These are phyloP conservation scores for Trachythela sp. DNA, from an alignment of 64 coral and sea anemone species.

Conservation along the genomic window DNA sequence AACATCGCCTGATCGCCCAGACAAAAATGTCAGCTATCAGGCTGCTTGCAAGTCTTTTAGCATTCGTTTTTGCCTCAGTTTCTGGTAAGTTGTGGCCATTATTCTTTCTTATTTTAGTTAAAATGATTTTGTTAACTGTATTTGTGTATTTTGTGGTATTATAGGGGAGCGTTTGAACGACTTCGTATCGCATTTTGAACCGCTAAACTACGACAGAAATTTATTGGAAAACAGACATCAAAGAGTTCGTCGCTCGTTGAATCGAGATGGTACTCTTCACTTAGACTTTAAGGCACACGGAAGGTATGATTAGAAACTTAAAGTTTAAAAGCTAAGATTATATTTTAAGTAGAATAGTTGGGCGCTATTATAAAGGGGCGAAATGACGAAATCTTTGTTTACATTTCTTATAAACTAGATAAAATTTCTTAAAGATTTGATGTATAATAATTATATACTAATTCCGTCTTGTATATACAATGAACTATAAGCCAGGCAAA, in stretches of 20 bases:
- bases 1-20: not conserved
- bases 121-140: not conserved
- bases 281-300: not conserved
- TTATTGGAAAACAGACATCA: not conserved
- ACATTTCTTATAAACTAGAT: too few relatives aligned
- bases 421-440: too few relatives aligned
- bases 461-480: too few relatives aligned
- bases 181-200: not conserved
- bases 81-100: not conserved
- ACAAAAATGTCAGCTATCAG: not conserved
- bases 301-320: not conserved
- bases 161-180: constrained; percentile 7
- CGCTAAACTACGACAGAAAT: constrained; percentile 22
- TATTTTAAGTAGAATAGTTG: too few relatives aligned
- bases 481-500: too few relatives aligned
- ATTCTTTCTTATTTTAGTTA: not conserved
- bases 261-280: not conserved
- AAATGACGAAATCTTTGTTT: too few relatives aligned
- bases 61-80: not conserved
- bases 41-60: not conserved
- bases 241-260: constrained; percentile 7
- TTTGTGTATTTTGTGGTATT: not conserved
- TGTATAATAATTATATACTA: too few relatives aligned
- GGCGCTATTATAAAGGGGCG: too few relatives aligned
- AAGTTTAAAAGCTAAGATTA: not conserved